Evolutionary conservation across 2,797 vertebrate genomes (phyloP).

Genomic region (Pangasius krempfi): DNA sequence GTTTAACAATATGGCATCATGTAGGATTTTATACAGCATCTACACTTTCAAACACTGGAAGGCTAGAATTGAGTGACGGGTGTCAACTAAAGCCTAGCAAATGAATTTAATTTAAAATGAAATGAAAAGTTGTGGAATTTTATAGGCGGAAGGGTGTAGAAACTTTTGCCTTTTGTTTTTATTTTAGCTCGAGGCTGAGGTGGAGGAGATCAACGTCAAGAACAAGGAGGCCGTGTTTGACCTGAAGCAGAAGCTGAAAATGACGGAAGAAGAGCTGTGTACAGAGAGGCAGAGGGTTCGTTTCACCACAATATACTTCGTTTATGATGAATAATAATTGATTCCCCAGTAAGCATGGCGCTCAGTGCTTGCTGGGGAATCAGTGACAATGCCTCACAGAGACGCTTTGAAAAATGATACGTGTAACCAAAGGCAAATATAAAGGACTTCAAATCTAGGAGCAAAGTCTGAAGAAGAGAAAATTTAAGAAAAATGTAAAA

Average conservation of each 20-base stretch:
- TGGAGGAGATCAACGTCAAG: background rate
- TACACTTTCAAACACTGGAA: background rate
- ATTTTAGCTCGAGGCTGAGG: background rate
- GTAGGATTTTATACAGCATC: background rate
- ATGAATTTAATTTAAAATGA: background rate
- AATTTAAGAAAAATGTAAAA: background rate
- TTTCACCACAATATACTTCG: background rate
- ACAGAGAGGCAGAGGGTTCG: slow-evolving; percentile 2
- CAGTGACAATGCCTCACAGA: background rate
- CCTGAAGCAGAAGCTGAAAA: background rate
- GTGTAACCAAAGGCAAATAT: background rate
- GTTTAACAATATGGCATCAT: background rate
- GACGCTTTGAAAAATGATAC: background rate
- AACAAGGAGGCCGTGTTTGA: background rate
- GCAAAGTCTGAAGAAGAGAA: background rate
- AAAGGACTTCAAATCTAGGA: background rate
- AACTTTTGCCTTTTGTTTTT: slow-evolving; percentile 9
- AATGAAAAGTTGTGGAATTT: background rate
- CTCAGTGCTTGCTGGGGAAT: background rate
- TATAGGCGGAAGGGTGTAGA: background rate
- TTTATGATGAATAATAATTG: background rate
- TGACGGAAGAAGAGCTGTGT: background rate
- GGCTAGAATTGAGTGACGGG: background rate
- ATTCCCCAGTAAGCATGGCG: background rate
- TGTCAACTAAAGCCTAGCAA: background rate